A percentile compares a stretch with the other conserved stretches of the same genome.
Evolutionary conservation across 2,797 vertebrate genomes (phyloP).

Genomic region (Labeo calbasu): DNA sequence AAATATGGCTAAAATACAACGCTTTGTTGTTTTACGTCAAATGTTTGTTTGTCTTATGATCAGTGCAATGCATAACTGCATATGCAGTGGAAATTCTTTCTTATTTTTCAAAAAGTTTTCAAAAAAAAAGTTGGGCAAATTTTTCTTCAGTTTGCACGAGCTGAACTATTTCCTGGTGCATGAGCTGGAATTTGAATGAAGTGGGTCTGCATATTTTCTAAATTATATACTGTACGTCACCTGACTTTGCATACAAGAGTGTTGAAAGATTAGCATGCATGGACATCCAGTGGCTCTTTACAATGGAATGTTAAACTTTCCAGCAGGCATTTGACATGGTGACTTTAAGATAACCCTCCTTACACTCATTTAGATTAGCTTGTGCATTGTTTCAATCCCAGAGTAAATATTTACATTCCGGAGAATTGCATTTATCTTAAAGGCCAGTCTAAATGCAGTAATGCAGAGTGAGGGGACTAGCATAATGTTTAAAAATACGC

Average conservation of each 20-base stretch:
- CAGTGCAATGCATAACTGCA: background rate
- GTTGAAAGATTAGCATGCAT: background rate
- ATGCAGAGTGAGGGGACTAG: background rate
- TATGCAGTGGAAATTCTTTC: no score
- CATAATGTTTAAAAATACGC: background rate
- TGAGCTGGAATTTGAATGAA: background rate
- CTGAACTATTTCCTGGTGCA: background rate
- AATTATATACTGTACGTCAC: background rate
- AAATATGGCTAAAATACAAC: background rate
- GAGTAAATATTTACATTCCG: background rate
- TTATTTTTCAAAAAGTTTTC: no score
- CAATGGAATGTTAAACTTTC: slow-evolving; percentile 20
- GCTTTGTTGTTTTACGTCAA: background rate
- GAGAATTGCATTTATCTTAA: slow-evolving; percentile 1
- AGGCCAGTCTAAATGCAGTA: background rate
- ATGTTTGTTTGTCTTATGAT: background rate
- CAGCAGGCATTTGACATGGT: slow-evolving; percentile 8
- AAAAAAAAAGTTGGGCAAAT: background rate
- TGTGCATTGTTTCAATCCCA: slow-evolving; percentile 18
- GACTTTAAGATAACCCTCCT: slow-evolving; percentile 38
- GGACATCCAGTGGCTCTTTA: slow-evolving; percentile 26
- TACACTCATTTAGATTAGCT: slow-evolving; percentile 29
- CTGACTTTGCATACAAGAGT: slow-evolving; percentile 1
- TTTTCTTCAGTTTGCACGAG: background rate
- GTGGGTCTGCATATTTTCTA: background rate